Base-by-base conservation (phyloP, 1,140 invertebrate genomes). In the Drepana arcuata region DNA sequence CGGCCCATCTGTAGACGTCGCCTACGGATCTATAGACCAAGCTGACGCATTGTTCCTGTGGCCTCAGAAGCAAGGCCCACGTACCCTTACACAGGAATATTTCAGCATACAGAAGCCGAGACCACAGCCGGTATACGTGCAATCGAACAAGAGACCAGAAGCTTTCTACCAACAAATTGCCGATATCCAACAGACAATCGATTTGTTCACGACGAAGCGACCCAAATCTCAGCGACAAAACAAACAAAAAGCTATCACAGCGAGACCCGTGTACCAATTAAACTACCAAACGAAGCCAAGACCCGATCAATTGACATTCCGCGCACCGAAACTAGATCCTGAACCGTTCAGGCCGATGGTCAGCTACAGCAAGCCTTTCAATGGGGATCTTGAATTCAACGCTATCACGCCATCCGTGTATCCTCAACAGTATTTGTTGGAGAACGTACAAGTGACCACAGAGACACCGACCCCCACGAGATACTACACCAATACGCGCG, bases 281-380 rank as follows among this genome's bases (percentile, higher is more conserved):
- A 82, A 66, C 35, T 82, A 74, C 34, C 75, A 84, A 50, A 59
- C 60, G 10, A 73, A 83, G 21, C 53, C 55, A 12, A 69, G 69
- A 27, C 74, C 66, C 10, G 73, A 82, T 33, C 75, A 83, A 41
- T 44, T 77, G 33, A 66, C 64, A 14, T 80, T 85, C 55, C 71
- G 85, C 32, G 71, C 86, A 13, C 85, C 86, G 9, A 79, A 81
- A 49, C 53, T 88, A 42, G 85, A 85, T 27, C 78, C 85, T 9
- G 85, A 88, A 56, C 85, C 86, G 13, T 89, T 90, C 58, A 81
- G 86, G 36, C 88, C 88, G 3, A 86, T 86, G 70, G 86, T 87
- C 6, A 86, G 88, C 49, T 89, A 90, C 55, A 89, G 87, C 52
- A 86, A 87, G 25, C 85, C 86, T 3, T 85, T 86, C 41, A 84